These are phyloP conservation scores for Hydroisotoma schaefferi DNA, from an alignment of 2,888 invertebrate genomes.

Conservation along the genomic window DNA sequence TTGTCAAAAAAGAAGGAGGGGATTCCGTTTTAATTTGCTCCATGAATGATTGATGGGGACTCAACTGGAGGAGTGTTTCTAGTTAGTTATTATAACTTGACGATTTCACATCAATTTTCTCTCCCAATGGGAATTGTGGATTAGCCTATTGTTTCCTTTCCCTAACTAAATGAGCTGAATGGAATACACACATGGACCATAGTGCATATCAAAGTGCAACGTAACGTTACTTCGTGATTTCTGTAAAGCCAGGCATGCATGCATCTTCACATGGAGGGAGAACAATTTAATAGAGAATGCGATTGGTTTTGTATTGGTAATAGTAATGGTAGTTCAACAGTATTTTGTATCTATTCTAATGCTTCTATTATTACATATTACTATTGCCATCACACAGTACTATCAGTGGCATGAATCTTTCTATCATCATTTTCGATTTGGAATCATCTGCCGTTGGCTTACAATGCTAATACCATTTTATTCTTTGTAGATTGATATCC, in stretches of 20 bases:
- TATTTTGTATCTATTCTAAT: background rate
- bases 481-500: background rate
- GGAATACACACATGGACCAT: too few relatives aligned
- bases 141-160: background rate
- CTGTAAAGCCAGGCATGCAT: too few relatives aligned
- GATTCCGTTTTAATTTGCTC: background rate
- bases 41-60: conserved; percentile 5
- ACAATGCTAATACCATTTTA: background rate
- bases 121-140: conserved; percentile 10
- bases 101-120: conserved; percentile 13
- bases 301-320: background rate
- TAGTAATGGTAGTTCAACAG: background rate
- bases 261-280: too few relatives aligned
- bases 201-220: too few relatives aligned
- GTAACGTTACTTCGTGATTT: too few relatives aligned
- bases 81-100: conserved; percentile 10
- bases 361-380: too few relatives aligned
- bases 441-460: conserved; percentile 2
- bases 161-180: background rate
- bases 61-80: conserved; percentile 2
- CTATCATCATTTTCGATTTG: background rate
- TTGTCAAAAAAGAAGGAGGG: too few relatives aligned
- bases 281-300: background rate
- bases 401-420: conserved; percentile 5
- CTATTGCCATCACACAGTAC: too few relatives aligned